phyloP scores from a whole-genome alignment of 2,888 invertebrate species.

The Sussaba pulchella region DNA sequence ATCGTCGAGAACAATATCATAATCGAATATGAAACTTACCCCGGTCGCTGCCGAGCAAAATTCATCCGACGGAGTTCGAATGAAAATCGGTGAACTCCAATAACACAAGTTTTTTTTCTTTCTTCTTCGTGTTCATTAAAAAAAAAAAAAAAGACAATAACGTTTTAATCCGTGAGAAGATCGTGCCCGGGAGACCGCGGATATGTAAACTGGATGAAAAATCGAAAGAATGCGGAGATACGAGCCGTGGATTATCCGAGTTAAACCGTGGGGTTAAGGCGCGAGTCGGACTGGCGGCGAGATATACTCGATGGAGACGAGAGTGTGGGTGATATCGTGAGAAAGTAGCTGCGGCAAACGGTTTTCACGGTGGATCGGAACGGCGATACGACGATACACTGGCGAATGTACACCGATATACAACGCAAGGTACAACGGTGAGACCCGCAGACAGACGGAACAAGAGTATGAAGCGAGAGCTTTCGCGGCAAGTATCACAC shows the following conservation, averaged over 20 bases:
- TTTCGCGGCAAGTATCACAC: slow-evolving; percentile 76
- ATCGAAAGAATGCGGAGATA: slow-evolving; percentile 7
- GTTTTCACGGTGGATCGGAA: background rate
- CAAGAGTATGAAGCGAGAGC: slow-evolving; percentile 68
- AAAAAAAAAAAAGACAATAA: no score
- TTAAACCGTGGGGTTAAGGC: slow-evolving; percentile 1
- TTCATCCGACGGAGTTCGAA: no score
- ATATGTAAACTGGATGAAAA: background rate
- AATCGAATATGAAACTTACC: slow-evolving; percentile 28
- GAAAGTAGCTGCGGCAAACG: slow-evolving; percentile 20
- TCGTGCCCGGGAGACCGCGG: background rate
- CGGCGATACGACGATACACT: slow-evolving; percentile 8
- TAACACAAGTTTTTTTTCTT: slow-evolving; percentile 5
- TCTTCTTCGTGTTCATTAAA: no score
- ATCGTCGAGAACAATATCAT: background rate
- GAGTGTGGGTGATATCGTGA: slow-evolving; percentile 4
- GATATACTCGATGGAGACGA: background rate
- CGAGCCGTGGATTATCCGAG: slow-evolving; percentile 4
- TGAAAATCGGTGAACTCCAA: background rate
- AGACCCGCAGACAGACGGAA: slow-evolving; percentile 30
- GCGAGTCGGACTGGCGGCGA: background rate
- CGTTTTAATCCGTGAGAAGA: slow-evolving; percentile 15
- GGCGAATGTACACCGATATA: slow-evolving; percentile 7
- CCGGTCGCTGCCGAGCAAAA: no score
- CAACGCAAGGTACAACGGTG: slow-evolving; percentile 6